Percentiles rank a stretch among this genome's conserved stretches.
These are phyloP conservation scores for Mastigias papua DNA, from an alignment of 30 jellyfish, hydroid and myxozoan genomes.

Conservation along the genomic window DNA sequence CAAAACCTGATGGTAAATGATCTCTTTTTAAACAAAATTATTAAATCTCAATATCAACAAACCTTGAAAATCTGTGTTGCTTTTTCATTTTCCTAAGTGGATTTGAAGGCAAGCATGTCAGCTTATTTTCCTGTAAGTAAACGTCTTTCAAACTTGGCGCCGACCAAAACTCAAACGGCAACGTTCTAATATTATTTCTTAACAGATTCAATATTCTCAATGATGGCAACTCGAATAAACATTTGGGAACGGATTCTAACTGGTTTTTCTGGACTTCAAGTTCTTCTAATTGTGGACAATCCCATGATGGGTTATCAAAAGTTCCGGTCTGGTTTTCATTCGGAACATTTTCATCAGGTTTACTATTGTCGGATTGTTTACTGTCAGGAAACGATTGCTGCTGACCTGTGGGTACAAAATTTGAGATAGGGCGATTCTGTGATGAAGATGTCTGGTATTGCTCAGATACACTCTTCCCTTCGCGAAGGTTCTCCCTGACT, in stretches of 20 bases:
- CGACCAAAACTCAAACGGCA: constrained; percentile 90
- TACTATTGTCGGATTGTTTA: neutral
- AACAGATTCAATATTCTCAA: constrained; percentile 42
- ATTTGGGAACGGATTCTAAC: constrained; percentile 65
- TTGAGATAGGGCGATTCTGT: constrained; percentile 21
- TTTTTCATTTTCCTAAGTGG: neutral
- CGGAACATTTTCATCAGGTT: neutral
- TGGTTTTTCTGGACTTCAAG: constrained; percentile 78
- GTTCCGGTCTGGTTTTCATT: neutral
- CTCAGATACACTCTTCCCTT: neutral
- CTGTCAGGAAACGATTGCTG: neutral
- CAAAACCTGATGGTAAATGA: no score
- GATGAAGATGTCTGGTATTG: neutral
- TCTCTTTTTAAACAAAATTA: no score
- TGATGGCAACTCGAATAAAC: constrained; percentile 74
- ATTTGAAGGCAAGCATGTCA: constrained; percentile 68
- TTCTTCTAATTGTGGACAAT: constrained; percentile 84
- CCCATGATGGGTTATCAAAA: constrained; percentile 62
- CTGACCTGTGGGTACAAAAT: neutral
- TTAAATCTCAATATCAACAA: neutral
- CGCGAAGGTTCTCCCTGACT: neutral
- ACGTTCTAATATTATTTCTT: constrained; percentile 45
- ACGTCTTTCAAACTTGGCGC: constrained; percentile 79
- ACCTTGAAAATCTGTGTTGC: constrained; percentile 12
- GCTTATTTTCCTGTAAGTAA: constrained; percentile 56